Evolutionary conservation across 2,888 invertebrate genomes (phyloP), one percentile per base, ranked within the genome.

Genomic region (Drosophila limbata): DNA sequence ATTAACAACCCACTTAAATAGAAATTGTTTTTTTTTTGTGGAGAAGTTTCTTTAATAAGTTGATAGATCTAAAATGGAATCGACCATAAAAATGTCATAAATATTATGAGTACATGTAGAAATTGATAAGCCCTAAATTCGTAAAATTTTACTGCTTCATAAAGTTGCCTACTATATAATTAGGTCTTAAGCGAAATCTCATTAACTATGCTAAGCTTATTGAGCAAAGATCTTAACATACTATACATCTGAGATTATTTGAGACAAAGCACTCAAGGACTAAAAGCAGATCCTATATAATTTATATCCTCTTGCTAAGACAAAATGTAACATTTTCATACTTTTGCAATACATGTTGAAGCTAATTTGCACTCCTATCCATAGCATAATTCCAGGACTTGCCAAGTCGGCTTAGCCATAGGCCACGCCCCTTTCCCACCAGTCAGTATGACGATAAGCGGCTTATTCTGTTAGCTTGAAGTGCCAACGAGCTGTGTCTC

Each of bases 381-480:
- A 37, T 33, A 31, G 44, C 35, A 19, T 59, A 62, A 57, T 70
- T 73, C 52, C 42, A 40, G 47, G 52, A 68, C 63, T 68, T 56
- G 55, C 44, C 73, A 56, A 60, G 60, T 60, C 60, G 47, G 75
- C 56, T 64, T 75, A 68, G 13, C 3, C 5, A 13, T 17, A 11
- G 9, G 4, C 31, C 55, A 19, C 17, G 31, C 28, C 17, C 45
- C 8, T 4, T 13, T 3, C 1, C 55, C 1, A 8, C 3, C 31
- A 37, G 39, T 37, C 11, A 25, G 47, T 5, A 28, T 42, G 25
- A 13, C 44, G 47, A 57, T 77, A 77, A 79, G 76, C 79, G 51
- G 79, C 75, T 77, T 77, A 77, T 50, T 64, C 47, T 48, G 44
- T 79, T 37, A 64, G 57, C 59, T 75, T 71, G 50, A 74, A 74